Percentiles rank a stretch among this genome's conserved stretches.
phyloP scores from a whole-genome alignment of 2,797 vertebrate species.

The Neopelma chrysocephalum region DNA sequence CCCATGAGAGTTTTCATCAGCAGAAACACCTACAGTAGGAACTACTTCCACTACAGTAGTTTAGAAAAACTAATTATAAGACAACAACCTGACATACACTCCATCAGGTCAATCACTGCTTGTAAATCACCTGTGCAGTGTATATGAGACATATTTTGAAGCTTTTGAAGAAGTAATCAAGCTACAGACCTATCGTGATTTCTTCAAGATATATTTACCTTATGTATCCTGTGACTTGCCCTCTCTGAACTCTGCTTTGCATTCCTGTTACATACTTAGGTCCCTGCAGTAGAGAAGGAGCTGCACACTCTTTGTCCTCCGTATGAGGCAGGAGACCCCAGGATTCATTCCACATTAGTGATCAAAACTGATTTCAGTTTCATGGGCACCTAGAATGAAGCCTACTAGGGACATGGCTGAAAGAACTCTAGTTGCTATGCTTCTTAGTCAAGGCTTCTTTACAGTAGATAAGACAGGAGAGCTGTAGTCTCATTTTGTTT shows the following conservation, averaged over 20 bases:
- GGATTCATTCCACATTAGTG: not conserved
- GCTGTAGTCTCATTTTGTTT: not conserved
- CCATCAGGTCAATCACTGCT: not conserved
- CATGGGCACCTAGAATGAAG: not conserved
- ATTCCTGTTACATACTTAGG: not conserved
- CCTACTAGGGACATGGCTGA: not conserved
- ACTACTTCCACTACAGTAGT: not conserved
- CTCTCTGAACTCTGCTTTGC: not conserved
- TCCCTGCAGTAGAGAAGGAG: not conserved
- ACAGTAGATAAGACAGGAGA: not conserved
- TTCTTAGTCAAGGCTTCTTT: not conserved
- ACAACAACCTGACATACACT: not conserved
- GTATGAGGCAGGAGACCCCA: not conserved
- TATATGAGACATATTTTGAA: not conserved
- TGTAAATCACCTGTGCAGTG: not conserved
- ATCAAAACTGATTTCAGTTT: not conserved
- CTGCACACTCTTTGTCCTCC: not conserved
- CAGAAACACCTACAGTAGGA: not conserved
- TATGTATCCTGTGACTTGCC: not conserved
- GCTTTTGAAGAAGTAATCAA: not conserved
- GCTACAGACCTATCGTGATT: not conserved
- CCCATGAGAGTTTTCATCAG: not conserved
- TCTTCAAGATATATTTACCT: not conserved
- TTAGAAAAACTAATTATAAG: not conserved
- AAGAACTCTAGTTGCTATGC: not conserved